Base-by-base conservation (phyloP, 2,113 vertebrate genomes). In the Sakesphorus luctuosus region DNA sequence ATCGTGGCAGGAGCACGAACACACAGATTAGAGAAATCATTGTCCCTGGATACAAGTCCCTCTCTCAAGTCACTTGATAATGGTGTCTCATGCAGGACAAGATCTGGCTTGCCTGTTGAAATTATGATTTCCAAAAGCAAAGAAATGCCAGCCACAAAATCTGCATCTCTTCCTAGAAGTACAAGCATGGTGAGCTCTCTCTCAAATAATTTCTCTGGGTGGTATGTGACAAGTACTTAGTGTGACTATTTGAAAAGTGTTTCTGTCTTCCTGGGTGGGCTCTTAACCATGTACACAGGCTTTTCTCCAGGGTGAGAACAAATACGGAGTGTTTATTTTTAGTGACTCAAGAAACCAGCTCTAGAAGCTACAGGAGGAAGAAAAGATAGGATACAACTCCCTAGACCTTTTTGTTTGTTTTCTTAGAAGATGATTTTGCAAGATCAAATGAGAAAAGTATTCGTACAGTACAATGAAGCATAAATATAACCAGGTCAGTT, bases 141-240 rank as follows among this genome's bases (percentile, higher is more conserved):
- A 97, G 97, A 97, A 96, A 84, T 98, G 87, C 94, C 97, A 80
- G 47, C 67, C 44, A 87, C 95, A 56, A 98, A 98, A 94, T 98
- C 98, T 59, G 97, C 98, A 0, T 98, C 98, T 86, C 92, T 98
- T 59, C 98, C 98, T 84, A 97, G 98, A 91, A 96, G 97, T 58
- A 84, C 96, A 68, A 98, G 97, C 84, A 97, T 95, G 97, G 98
- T 99, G 93, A 99, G 98, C 98, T 97, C 36, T 95, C 50, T 73
- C 20, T 94, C 77, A 90, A 94, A 87, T 87, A 13, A n/a, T 13
- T 96, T 88, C 8, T 90, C 84, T 63, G 53, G 31, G 89, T 79
- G 33, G 36, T 68, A 35, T 72, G 16, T 92, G 75, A 67, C 31
- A 84, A 87, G 49, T 53, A 59, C 12, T 80, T 89, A 52, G 44